Percentiles rank a stretch among this genome's conserved stretches.
phyloP scores from a whole-genome alignment of 2,888 invertebrate genomes.

The Biston stratarius region DNA sequence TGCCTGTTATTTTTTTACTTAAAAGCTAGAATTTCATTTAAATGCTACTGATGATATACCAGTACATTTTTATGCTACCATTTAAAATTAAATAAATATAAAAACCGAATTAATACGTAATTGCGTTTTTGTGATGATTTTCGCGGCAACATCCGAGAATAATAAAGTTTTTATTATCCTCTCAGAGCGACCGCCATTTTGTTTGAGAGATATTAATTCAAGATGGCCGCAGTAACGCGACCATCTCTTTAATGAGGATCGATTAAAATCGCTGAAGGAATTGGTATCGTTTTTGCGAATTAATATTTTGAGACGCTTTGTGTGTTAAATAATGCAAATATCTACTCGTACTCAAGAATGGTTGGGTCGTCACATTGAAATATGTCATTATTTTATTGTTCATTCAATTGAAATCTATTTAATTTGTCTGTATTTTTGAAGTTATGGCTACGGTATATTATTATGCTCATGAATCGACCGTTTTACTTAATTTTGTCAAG shows the following conservation, averaged over 20 bases:
- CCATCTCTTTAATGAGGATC: conserved; percentile 79
- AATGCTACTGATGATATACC: no score
- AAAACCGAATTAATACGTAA: conserved; percentile 62
- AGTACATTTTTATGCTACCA: no score
- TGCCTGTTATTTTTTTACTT: no score
- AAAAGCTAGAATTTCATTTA: no score
- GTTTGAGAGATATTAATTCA: conserved; percentile 80
- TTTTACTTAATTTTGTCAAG: no score
- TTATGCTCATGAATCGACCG: no score
- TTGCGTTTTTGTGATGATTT: conserved; percentile 60
- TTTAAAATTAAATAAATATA: no score
- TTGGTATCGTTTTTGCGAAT: conserved; percentile 63
- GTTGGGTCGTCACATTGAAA: background rate
- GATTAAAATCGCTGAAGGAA: conserved; percentile 77
- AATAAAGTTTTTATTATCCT: conserved; percentile 75
- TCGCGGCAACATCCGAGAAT: conserved; percentile 67
- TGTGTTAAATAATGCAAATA: conserved; percentile 17
- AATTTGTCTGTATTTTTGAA: background rate
- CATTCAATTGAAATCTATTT: conserved; percentile 4
- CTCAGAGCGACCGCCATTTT: conserved; percentile 68
- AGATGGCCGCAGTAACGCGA: conserved; percentile 75
- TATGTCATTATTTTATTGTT: conserved; percentile 23
- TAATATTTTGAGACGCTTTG: conserved; percentile 31
- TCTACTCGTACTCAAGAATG: background rate
- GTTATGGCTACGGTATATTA: background rate